Percentiles rank a stretch among this genome's conserved stretches.
phyloP scores from a whole-genome alignment of 2,797 vertebrate species.

The Borostomias antarcticus region DNA sequence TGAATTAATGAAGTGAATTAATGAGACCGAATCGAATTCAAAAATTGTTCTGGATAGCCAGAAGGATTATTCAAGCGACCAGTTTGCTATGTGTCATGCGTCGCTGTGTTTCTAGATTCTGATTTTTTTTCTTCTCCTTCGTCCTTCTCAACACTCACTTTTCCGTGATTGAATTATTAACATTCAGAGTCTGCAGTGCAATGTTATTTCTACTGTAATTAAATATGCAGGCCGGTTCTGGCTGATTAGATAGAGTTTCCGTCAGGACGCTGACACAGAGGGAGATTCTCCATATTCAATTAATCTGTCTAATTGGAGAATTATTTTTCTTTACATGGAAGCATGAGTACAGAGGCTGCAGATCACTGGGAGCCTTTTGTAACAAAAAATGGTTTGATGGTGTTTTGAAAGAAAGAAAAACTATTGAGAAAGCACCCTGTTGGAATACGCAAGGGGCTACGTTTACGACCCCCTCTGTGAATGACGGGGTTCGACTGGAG shows the following conservation, averaged over 20 bases:
- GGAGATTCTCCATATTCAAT: neutral
- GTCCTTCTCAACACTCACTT: neutral
- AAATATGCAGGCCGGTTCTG: conserved; percentile 8
- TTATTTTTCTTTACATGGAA: neutral
- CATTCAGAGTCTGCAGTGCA: neutral
- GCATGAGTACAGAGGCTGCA: neutral
- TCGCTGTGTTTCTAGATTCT: conserved; percentile 33
- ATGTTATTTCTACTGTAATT: conserved; percentile 11
- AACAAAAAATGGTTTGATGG: conserved; percentile 17
- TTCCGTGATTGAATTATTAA: conserved; percentile 13
- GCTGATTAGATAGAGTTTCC: conserved; percentile 17
- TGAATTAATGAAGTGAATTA: conserved; percentile 67
- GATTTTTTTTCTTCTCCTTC: conserved; percentile 2
- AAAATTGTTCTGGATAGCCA: conserved; percentile 42
- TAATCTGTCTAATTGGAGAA: conserved; percentile 3
- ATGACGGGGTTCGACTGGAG: neutral
- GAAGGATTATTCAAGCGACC: conserved; percentile 40
- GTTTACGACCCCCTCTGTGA: conserved; percentile 44
- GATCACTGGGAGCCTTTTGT: neutral
- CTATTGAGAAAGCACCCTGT: neutral
- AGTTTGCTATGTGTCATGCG: conserved; percentile 29
- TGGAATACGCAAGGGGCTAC: neutral
- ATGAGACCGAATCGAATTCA: conserved; percentile 53
- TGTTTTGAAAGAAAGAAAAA: neutral
- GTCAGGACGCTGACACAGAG: neutral